Percentiles rank a stretch among this genome's conserved stretches.
Evolutionary conservation across 1,140 invertebrate species (phyloP).

Genomic region (Himalopsyche phryganea): DNA sequence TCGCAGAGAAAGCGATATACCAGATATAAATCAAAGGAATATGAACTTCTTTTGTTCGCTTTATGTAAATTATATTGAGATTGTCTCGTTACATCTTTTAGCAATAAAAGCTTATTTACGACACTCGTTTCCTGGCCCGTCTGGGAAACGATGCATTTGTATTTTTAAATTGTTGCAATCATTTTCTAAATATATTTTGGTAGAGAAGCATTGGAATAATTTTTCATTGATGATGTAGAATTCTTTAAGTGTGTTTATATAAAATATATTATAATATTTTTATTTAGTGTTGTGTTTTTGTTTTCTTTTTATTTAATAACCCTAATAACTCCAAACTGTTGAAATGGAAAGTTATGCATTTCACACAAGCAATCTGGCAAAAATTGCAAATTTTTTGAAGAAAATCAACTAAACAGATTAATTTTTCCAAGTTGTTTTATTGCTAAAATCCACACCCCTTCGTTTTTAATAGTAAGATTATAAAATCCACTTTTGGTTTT

Average conservation of each 20-base stretch:
- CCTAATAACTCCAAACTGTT: background rate
- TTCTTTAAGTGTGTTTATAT: slow-evolving; percentile 33
- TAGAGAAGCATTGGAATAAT: slow-evolving; percentile 26
- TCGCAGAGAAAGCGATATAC: no score
- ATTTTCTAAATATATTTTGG: slow-evolving; percentile 27
- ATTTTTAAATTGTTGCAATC: slow-evolving; percentile 25
- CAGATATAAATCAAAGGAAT: background rate
- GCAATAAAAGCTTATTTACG: slow-evolving; percentile 30
- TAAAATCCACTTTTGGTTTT: no score
- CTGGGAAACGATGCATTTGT: slow-evolving; percentile 25
- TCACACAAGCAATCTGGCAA: background rate
- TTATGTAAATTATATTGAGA: slow-evolving; percentile 1
- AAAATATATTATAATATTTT: slow-evolving; percentile 37
- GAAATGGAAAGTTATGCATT: background rate
- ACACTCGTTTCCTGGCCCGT: slow-evolving; percentile 18
- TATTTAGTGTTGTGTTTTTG: slow-evolving; percentile 34
- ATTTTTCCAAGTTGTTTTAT: no score
- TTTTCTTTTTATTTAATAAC: slow-evolving; percentile 27
- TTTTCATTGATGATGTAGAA: slow-evolving; percentile 33
- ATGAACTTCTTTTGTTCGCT: background rate
- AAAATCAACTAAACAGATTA: no score
- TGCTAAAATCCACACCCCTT: no score
- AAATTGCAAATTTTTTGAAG: no score
- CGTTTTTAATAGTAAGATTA: no score
- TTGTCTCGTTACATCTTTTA: slow-evolving; percentile 13